These are phyloP conservation scores for Saguinus imperator DNA, from an alignment of 2,113 vertebrate species.

Conservation along the genomic window DNA sequence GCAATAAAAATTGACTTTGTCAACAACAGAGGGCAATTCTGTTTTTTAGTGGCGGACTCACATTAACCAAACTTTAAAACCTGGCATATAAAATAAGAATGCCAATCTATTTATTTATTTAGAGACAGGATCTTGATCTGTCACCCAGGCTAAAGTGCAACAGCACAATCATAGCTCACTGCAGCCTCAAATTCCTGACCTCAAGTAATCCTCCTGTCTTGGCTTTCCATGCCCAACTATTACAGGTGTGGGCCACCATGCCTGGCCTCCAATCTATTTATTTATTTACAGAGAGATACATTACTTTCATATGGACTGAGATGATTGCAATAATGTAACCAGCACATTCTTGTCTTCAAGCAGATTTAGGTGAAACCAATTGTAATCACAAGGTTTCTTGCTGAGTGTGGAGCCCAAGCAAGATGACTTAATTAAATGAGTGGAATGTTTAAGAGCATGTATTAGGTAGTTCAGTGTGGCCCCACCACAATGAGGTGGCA, in stretches of 20 bases:
- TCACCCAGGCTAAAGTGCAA: too few species aligned
- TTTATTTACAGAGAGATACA: not conserved
- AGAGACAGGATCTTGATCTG: too few species aligned
- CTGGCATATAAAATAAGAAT: slow-evolving; percentile 31
- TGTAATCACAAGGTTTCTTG: not conserved
- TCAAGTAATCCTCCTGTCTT: too few species aligned
- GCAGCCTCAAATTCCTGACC: too few species aligned
- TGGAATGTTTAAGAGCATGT: not conserved
- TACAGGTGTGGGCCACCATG: too few species aligned
- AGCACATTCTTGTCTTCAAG: not conserved
- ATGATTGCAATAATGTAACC: not conserved
- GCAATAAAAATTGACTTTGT: not conserved
- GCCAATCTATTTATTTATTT: not conserved
- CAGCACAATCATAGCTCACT: too few species aligned
- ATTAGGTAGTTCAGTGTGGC: not conserved
- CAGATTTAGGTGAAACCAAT: not conserved
- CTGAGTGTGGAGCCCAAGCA: not conserved
- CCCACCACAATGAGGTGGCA: not conserved
- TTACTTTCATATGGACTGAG: not conserved
- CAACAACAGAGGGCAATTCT: not conserved
- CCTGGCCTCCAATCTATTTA: too few species aligned
- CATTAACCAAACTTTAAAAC: not conserved
- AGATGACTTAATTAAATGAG: not conserved
- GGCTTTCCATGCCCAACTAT: too few species aligned
- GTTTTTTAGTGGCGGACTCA: not conserved